These are phyloP conservation scores for Mellilla xanthometata DNA, from an alignment of 2,888 invertebrate species.

Conservation along the genomic window DNA sequence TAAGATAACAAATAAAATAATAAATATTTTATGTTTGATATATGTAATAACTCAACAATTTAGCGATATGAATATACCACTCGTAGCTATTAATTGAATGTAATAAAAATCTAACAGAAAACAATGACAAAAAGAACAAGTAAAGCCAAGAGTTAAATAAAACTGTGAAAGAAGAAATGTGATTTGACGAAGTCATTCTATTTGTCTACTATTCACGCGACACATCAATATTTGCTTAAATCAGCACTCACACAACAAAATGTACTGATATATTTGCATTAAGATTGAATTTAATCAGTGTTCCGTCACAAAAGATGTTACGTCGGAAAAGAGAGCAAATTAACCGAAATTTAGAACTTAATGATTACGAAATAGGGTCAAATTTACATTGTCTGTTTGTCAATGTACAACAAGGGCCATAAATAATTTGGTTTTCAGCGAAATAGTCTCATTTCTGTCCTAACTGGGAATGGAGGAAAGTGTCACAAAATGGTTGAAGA, in stretches of 20 bases:
- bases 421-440: conserved; percentile 28
- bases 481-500: conserved; percentile 29
- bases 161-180: too few species aligned
- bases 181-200: not conserved
- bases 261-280: conserved; percentile 11
- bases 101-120: not conserved
- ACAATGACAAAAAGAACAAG: too few species aligned
- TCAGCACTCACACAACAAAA: too few species aligned
- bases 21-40: too few species aligned
- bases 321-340: not conserved
- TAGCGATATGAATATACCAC: too few species aligned
- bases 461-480: conserved; percentile 30
- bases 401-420: not conserved
- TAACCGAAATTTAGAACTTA: not conserved
- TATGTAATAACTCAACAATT: too few species aligned
- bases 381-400: not conserved
- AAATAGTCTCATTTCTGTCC: conserved; percentile 17
- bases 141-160: too few species aligned
- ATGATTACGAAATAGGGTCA: not conserved
- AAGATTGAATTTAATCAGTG: conserved; percentile 7
- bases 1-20: too few species aligned
- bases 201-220: too few species aligned
- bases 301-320: conserved; percentile 5
- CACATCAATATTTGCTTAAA: too few species aligned
- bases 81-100: too few species aligned